These are phyloP conservation scores for Eubasilissa regina DNA, from an alignment of 1,140 invertebrate genomes.

Conservation along the genomic window DNA sequence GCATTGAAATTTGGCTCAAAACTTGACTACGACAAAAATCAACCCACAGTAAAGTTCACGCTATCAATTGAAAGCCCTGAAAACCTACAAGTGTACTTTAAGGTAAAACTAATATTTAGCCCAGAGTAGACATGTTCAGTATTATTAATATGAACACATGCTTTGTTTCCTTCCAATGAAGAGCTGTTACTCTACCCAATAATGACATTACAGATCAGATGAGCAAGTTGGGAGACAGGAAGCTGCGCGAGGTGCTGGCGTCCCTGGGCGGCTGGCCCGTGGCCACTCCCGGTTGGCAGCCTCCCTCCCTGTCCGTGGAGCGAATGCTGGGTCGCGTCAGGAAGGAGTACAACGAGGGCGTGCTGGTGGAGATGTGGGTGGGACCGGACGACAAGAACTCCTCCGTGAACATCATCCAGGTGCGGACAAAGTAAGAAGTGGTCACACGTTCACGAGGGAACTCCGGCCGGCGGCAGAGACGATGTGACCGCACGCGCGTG, in stretches of 20 bases:
- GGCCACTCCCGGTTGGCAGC: constrained; percentile 76
- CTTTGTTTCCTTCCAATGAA: too few relatives aligned
- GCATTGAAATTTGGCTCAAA: too few relatives aligned
- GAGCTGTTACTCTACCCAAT: not conserved
- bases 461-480: constrained; percentile 9
- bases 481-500: constrained; percentile 31
- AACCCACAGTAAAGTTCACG: too few relatives aligned
- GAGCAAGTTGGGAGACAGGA: constrained; percentile 78
- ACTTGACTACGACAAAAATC: too few relatives aligned
- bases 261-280: constrained; percentile 86
- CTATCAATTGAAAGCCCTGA: too few relatives aligned
- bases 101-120: too few relatives aligned
- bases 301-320: constrained; percentile 75
- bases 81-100: too few relatives aligned
- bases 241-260: constrained; percentile 75
- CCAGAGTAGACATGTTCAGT: too few relatives aligned
- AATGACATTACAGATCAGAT: constrained; percentile 77
- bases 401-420: constrained; percentile 89
- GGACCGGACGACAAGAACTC: constrained; percentile 91
- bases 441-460: constrained; percentile 52
- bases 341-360: constrained; percentile 82
- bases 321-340: constrained; percentile 79
- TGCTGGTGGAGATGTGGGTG: constrained; percentile 86
- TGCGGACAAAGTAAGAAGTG: constrained; percentile 73
- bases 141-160: too few relatives aligned